Evolutionary conservation across 2,888 invertebrate species (phyloP), one percentile per base, ranked within the genome.

Genomic region (Cheilosia vernalis): DNA sequence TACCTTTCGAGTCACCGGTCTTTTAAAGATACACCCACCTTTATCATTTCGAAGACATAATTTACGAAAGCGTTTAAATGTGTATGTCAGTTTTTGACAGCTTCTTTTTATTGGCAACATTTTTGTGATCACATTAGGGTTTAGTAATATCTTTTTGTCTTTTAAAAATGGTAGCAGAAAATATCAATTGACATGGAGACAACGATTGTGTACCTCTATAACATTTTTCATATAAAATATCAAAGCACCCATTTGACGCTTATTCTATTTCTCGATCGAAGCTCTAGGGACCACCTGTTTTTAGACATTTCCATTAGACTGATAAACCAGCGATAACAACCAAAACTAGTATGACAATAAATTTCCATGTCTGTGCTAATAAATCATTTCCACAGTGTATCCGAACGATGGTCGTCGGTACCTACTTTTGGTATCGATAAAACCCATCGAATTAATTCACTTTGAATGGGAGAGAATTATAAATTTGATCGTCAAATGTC

Each of bases 401-500:
- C 21, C 37, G 30, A 61, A 15, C 51, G 40, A 72, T 72, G 33
- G 27, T 27, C 49, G 27, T 27, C 49, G 33, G 9, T 60, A 13
- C 37, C n/a, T n/a, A n/a, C n/a, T n/a, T n/a, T 27, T 37, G 33
- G 17, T 60, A n/a, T 49, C 37, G 53, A 73, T 63, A 63, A 73
- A 55, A 73, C 33, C 47, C 17, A 64, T 56, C 64, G 64, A 74
- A 56, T 56, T 74, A 56, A 74, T 64, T 74, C 64, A 74, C 33
- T 64, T 74, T 33, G 37, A 63, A 47, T 74, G 56, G 56, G 64
- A 9, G 13, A 13, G 17, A 73, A 63, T 63, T 63, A 47, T 56
- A 66, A 64, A 74, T 55, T 64, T 56, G 64, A 40, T 74, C 55
- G 56, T 56, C 47, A 63, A 73, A 56, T 74, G 74, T 64, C 64